These are phyloP conservation scores for Drosophila parvula DNA, from an alignment of 1,140 invertebrate species.

Conservation along the genomic window DNA sequence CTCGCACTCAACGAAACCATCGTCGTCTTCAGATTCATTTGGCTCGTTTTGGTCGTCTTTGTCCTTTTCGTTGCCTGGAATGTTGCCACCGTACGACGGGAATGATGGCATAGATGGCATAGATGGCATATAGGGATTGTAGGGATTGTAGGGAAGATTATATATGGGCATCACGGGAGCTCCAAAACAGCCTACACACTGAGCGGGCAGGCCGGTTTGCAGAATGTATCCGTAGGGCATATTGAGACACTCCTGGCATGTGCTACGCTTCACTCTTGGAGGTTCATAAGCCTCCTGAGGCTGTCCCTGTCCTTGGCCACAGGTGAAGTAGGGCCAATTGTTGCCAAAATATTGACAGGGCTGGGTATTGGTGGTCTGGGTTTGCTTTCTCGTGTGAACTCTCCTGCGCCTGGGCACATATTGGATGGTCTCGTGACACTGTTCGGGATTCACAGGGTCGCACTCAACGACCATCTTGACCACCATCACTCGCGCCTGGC, in stretches of 20 bases:
- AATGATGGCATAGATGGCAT: conserved; percentile 14
- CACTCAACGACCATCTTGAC: conserved; percentile 61
- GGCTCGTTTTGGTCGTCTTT: conserved; percentile 25
- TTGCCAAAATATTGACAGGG: conserved; percentile 42
- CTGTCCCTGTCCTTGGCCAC: conserved; percentile 7
- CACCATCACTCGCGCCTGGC: conserved; percentile 68
- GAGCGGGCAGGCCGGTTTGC: conserved; percentile 45
- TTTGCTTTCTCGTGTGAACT: conserved; percentile 3
- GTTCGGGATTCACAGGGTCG: conserved; percentile 26
- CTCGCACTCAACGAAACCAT: conserved; percentile 2
- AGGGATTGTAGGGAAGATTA: conserved; percentile 4
- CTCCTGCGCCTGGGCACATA: conserved; percentile 57
- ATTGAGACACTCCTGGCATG: conserved; percentile 47
- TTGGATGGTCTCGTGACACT: conserved; percentile 61
- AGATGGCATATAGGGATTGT: conserved; percentile 30
- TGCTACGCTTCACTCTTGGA: conserved; percentile 18
- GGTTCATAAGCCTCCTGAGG: not conserved
- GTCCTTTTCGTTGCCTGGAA: conserved; percentile 5
- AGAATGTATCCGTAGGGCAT: conserved; percentile 54
- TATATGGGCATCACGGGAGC: conserved; percentile 42
- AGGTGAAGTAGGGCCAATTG: conserved; percentile 53
- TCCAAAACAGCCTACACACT: conserved; percentile 47
- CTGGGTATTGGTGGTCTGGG: not conserved
- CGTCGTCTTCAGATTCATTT: not conserved
- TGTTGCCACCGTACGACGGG: conserved; percentile 16